A percentile compares a stretch with the other conserved stretches of the same genome.
Conservation (phyloP, 1,140 invertebrate genomes). For the Nymphalis io region DNA sequence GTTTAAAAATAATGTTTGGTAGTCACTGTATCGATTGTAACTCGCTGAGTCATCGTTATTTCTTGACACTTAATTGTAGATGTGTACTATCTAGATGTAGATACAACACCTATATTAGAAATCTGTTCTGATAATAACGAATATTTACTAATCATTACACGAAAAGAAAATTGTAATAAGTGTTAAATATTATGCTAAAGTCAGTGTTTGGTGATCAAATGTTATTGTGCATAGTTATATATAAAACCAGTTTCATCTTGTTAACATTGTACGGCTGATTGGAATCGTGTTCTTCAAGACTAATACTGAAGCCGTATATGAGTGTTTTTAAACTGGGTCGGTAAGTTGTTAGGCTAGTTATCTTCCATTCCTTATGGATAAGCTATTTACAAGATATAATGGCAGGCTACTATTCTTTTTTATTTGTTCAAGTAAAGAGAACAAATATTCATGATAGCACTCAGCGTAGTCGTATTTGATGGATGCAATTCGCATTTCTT, state of each 20-base stretch:
- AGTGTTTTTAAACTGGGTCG: not conserved
- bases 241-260: constrained; percentile 12
- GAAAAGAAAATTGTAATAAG: constrained; percentile 64
- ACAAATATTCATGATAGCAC: too few relatives aligned
- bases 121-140: constrained; percentile 61
- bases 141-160: constrained; percentile 49
- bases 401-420: too few relatives aligned
- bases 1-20: constrained; percentile 8
- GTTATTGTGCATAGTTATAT: constrained; percentile 39
- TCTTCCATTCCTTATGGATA: too few relatives aligned
- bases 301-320: not conserved
- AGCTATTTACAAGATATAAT: too few relatives aligned
- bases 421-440: too few relatives aligned
- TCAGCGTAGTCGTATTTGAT: too few relatives aligned
- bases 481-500: too few relatives aligned
- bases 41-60: constrained; percentile 18
- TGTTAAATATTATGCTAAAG: constrained; percentile 69
- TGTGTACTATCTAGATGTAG: constrained; percentile 27
- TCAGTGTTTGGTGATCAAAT: constrained; percentile 65
- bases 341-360: too few relatives aligned
- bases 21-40: constrained; percentile 17
- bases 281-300: not conserved
- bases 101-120: constrained; percentile 42
- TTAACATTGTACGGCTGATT: constrained; percentile 7
- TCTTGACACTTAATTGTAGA: constrained; percentile 24